Evolutionary conservation across 2,888 invertebrate genomes (phyloP).

Genomic region (Pecten maximus): DNA sequence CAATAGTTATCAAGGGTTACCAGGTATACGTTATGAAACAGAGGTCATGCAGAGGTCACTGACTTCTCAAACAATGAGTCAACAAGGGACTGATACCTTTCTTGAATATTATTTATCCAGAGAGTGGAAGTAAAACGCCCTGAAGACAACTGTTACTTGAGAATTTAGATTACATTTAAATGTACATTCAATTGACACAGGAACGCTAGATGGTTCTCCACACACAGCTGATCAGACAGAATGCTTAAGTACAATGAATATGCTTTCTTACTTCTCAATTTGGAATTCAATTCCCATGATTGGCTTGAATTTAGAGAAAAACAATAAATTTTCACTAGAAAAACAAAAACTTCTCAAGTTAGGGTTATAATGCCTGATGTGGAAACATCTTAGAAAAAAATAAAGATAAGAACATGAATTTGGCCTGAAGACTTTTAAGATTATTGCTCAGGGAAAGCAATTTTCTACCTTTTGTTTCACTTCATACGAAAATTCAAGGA

Average conservation of each 20-base stretch:
- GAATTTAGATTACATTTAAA: neutral
- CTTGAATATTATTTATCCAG: neutral
- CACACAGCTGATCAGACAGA: neutral
- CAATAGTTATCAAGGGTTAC: neutral
- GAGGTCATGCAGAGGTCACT: neutral
- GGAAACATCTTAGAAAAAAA: too few relatives aligned
- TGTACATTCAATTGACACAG: neutral
- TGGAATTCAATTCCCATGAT: neutral
- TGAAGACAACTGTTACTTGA: neutral
- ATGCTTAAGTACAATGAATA: neutral
- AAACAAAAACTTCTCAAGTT: too few relatives aligned
- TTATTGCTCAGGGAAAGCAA: too few relatives aligned
- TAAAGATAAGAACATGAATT: too few relatives aligned
- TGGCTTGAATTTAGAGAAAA: neutral
- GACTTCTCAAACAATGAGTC: neutral
- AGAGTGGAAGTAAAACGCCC: neutral
- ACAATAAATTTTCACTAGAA: too few relatives aligned
- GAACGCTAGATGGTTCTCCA: neutral
- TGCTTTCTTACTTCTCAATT: neutral
- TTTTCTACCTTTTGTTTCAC: too few relatives aligned
- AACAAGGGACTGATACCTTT: neutral
- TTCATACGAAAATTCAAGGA: too few relatives aligned
- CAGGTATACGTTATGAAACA: too few relatives aligned
- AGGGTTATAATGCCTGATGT: too few relatives aligned
- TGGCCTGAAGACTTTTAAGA: too few relatives aligned